A percentile compares a stretch with the other conserved stretches of the same genome.
phyloP scores from a whole-genome alignment of 2,113 vertebrate genomes.

The Lampris incognitus region DNA sequence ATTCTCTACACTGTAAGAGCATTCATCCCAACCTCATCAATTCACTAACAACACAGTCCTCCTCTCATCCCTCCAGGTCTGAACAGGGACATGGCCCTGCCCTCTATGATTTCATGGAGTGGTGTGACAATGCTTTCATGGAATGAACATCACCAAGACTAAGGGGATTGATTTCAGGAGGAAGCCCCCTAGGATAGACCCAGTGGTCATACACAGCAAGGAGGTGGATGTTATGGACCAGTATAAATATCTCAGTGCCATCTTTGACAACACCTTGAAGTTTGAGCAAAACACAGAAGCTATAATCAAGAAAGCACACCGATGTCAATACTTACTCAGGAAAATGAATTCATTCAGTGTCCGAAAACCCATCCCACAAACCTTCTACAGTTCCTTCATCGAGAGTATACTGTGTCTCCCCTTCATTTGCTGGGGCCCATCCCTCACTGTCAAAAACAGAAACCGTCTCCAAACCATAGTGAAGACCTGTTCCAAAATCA shows the following conservation, averaged over 20 bases:
- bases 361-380: neutral
- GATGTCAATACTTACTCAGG: neutral
- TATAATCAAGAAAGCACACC: neutral
- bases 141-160: too few species aligned
- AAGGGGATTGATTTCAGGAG: too few species aligned
- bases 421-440: neutral
- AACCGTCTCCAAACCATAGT: too few species aligned
- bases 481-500: too few species aligned
- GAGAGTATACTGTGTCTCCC: constrained; percentile 8
- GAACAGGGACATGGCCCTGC: too few species aligned
- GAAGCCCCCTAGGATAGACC: neutral
- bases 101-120: too few species aligned
- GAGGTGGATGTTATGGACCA: neutral
- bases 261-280: neutral
- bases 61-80: too few species aligned
- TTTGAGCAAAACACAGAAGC: neutral
- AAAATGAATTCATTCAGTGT: neutral
- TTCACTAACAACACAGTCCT: too few species aligned
- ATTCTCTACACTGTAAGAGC: too few species aligned
- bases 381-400: constrained; percentile 2
- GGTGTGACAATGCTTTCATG: too few species aligned
- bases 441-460: neutral
- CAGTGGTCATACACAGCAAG: neutral
- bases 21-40: too few species aligned
- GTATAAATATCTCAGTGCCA: neutral